Percentiles rank a stretch among this genome's conserved stretches.
Conservation (phyloP, 2,113 vertebrate species). For the Gallinago media region DNA sequence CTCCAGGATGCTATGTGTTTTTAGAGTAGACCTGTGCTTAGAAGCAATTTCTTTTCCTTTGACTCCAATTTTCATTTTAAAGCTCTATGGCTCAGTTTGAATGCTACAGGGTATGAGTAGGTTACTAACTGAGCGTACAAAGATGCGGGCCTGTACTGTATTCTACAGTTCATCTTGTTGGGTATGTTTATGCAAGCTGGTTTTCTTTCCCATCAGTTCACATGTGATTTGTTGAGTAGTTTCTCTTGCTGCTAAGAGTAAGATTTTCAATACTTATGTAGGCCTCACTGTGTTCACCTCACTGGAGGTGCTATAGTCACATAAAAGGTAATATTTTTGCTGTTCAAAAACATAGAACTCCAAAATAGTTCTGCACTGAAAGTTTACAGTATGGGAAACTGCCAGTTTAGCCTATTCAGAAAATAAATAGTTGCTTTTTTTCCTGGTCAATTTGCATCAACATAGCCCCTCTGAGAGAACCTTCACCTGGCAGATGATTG, state of each 20-base stretch:
- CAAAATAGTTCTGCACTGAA: background rate
- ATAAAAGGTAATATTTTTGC: background rate
- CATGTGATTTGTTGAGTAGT: background rate
- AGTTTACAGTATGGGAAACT: background rate
- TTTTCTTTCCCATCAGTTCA: background rate
- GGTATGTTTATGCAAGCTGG: background rate
- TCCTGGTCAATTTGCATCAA: background rate
- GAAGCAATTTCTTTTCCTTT: background rate
- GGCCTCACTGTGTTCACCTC: background rate
- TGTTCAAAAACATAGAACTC: background rate
- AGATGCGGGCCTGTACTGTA: background rate
- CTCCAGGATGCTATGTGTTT: background rate
- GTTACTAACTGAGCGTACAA: background rate
- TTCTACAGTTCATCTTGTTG: background rate
- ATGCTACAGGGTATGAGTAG: background rate
- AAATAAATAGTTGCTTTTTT: background rate
- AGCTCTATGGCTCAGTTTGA: background rate
- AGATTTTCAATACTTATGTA: background rate
- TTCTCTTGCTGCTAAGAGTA: background rate
- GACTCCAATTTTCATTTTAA: background rate
- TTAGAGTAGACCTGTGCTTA: background rate
- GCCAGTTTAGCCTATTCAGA: background rate
- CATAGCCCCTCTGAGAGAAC: background rate
- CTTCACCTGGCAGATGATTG: background rate
- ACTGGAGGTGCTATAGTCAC: background rate